Evolutionary conservation across 2,113 vertebrate genomes (phyloP), one percentile per base, ranked within the genome.

Genomic region (Stegostoma tigrinum): DNA sequence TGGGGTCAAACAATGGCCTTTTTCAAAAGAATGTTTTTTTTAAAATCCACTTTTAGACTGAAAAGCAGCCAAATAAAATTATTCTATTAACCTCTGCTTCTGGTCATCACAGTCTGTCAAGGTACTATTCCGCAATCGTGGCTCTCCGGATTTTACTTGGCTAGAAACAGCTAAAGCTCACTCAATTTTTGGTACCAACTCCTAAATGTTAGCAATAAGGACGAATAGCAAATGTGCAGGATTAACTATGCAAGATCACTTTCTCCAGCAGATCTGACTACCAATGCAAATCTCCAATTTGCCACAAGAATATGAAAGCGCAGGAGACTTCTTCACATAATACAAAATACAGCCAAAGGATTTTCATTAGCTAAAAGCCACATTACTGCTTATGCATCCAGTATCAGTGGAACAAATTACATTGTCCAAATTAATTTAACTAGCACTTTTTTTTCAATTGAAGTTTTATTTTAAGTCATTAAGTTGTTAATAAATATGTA

Each of bases 301-400:
- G 30, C 55, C 89, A 93, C 61, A 67, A 91, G 17, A 30, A 93
- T 93, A 23, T 38, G n/a, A 66, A 93, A 93, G 34, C 27, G 64
- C 87, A 61, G 2, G n/a, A 38, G n/a, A 34, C 55, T 67, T 23
- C 1, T 2, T 42, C n/a, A 93, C 38, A 93, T 38, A 38, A 93
- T 66, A 64, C 19, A 52, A 87, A 89, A 55, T 89, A 48, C 48
- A 30, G 30, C 45, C 86, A 55, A 48, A 89, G 1, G 48, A 19
- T 45, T 66, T 93, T 93, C 89, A 93, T 93, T 93, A 67, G 89
- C 89, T 93, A 93, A 93, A 93, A 67, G 89, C 89, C 55, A 93
- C 89, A 66, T 38, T 93, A 67, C 55, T 64, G 30, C 52, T 90
- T 17, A 19, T 42, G n/a, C 89, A 64, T 38, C 89, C 38, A 5